Percentiles rank a stretch among this genome's conserved stretches.
These are phyloP conservation scores for Drosophila punjabiensis DNA, from an alignment of 1,140 invertebrate genomes.

Conservation along the genomic window DNA sequence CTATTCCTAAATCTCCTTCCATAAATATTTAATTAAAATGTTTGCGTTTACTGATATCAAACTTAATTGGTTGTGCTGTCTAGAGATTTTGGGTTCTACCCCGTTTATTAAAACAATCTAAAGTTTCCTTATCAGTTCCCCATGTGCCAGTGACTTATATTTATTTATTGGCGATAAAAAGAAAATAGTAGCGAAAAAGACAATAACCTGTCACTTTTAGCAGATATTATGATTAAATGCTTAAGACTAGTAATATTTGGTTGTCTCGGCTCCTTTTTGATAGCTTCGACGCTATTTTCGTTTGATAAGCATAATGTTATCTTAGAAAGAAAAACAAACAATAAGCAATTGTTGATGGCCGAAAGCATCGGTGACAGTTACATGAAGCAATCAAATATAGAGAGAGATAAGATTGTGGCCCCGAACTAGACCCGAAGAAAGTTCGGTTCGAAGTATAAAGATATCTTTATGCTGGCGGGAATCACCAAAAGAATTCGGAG, in stretches of 20 bases:
- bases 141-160: constrained; percentile 8
- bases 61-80: neutral
- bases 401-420: constrained; percentile 26
- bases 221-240: neutral
- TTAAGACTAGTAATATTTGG: constrained; percentile 7
- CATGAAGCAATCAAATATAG: constrained; percentile 28
- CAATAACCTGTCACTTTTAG: constrained; percentile 11
- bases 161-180: neutral
- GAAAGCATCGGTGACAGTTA: constrained; percentile 21
- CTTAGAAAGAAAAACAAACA: constrained; percentile 15
- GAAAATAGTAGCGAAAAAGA: neutral
- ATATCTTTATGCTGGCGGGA: constrained; percentile 17
- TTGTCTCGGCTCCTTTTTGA: neutral
- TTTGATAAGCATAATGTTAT: constrained; percentile 23
- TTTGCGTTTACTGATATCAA: neutral
- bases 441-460: constrained; percentile 22
- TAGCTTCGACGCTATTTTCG: constrained; percentile 1
- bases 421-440: constrained; percentile 14
- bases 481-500: constrained; percentile 16
- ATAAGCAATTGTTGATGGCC: constrained; percentile 3
- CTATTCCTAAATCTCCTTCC: too few relatives aligned
- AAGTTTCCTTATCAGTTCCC: constrained; percentile 3
- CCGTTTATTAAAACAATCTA: neutral
- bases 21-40: neutral
- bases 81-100: neutral